These are phyloP conservation scores for Microplitis manilae DNA, from an alignment of 2,888 invertebrate species.

Conservation along the genomic window DNA sequence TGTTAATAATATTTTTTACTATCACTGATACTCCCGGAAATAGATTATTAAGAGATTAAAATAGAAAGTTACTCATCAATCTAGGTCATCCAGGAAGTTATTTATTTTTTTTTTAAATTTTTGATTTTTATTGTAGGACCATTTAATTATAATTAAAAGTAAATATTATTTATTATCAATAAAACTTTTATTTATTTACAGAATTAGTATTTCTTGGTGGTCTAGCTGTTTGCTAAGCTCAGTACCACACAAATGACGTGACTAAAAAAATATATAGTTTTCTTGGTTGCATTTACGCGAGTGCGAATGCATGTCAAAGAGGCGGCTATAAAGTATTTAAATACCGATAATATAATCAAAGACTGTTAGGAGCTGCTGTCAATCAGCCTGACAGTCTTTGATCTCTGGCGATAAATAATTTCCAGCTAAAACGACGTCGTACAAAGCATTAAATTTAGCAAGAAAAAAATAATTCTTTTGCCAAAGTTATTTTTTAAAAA, in stretches of 20 bases:
- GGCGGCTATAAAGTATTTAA: background rate
- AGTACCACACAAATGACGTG: background rate
- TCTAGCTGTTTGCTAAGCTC: too few species aligned
- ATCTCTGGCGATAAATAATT: background rate
- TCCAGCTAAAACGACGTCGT: background rate
- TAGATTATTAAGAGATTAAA: slow-evolving; percentile 5
- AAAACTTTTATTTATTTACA: too few species aligned
- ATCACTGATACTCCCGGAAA: background rate
- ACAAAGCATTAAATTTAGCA: slow-evolving; percentile 6
- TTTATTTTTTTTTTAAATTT: background rate
- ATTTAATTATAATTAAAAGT: background rate
- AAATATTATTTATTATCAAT: background rate
- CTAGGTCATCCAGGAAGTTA: background rate
- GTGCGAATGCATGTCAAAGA: slow-evolving; percentile 61
- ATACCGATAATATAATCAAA: slow-evolving; percentile 48
- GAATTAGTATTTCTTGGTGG: too few species aligned
- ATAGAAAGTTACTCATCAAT: background rate
- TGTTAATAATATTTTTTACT: background rate
- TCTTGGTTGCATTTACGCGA: slow-evolving; percentile 51
- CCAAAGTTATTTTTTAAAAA: background rate
- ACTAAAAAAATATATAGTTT: background rate
- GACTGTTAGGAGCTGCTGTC: slow-evolving; percentile 8
- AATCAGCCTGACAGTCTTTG: background rate
- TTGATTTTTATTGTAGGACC: background rate
- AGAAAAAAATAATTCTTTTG: background rate